Evolutionary conservation across 2,888 invertebrate genomes (phyloP), one percentile per base, ranked within the genome.

Genomic region (Hanleya hanleyi): DNA sequence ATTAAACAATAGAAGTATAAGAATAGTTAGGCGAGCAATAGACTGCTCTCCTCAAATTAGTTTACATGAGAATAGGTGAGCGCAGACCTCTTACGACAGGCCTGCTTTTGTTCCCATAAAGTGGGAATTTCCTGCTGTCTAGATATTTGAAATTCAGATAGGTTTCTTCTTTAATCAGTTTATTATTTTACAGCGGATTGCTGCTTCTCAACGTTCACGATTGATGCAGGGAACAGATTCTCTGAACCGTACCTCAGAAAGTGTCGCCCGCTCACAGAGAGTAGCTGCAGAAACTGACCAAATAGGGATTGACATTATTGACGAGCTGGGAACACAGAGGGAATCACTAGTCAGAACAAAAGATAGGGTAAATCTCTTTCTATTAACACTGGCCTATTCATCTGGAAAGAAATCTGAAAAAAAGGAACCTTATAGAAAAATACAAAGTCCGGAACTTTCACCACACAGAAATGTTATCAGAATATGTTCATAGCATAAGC

Each of bases 221-320:
- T 74, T 91, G 32, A 70, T 88, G 36, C 87, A 89, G 69, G 90
- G 90, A 36, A 86, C 87, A 35, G 83, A 87, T 71, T 85, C 88
- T 9, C 77, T 91, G 22, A 81, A 85, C 38, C 74, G 89, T 64
- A 81, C 90, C 2, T 82, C 88, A 18, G 87, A 88, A 18, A 89
- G 89, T 73, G 83, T 91, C 33, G 92, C 93, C 0, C 92, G 95
- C 70, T 94, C 95, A 0, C 94, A 94, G 79, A 93, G 93, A 84
- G 92, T 95, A 62, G 95, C 96, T 0, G 92, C 94, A 2, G 96
- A 96, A 91, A 95, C 95, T 0, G 96, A 96, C 90, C 93, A 93
- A 84, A 93, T 96, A 78, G 96, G 95, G 6, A 93, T 93, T 0
- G 94, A 94, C 87, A 95, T 96, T 1, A 92, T 96, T 7, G 93